phyloP scores from a whole-genome alignment of 53 echinoderm and acorn worm genomes.

The Holothuria leucospilota region DNA sequence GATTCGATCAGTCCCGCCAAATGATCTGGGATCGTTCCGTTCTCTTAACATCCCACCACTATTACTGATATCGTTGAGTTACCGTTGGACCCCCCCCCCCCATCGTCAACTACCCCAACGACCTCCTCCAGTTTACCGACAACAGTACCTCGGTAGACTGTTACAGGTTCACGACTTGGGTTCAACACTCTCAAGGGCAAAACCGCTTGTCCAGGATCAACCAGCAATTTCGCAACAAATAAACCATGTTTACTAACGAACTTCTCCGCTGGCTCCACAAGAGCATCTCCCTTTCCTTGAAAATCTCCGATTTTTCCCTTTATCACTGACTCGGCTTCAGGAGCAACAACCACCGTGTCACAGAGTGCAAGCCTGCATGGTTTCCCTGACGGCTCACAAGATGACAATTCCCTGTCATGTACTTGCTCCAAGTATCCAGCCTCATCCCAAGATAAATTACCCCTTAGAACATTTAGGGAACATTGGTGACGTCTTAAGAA shows the following conservation, averaged over 20 bases:
- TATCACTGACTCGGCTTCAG: neutral
- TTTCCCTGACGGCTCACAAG: too few species aligned
- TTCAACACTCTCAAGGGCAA: neutral
- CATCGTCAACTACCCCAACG: neutral
- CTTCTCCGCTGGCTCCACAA: slow-evolving; percentile 28
- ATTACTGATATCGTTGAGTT: neutral
- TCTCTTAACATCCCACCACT: neutral
- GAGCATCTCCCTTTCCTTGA: neutral
- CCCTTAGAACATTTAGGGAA: neutral
- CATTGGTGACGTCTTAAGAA: neutral
- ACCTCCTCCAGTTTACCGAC: slow-evolving; percentile 22
- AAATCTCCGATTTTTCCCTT: neutral
- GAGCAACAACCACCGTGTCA: slow-evolving; percentile 11
- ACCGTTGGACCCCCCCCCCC: neutral
- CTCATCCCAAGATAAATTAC: neutral
- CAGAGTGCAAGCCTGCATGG: neutral
- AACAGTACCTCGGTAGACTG: slow-evolving; percentile 34
- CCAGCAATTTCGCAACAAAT: neutral
- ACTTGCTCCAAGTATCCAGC: neutral
- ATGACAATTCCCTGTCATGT: neutral
- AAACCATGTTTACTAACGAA: slow-evolving; percentile 1
- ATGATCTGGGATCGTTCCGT: slow-evolving; percentile 3
- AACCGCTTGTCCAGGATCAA: too few species aligned
- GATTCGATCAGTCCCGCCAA: neutral
- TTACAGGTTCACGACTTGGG: neutral